phyloP scores from a whole-genome alignment of 2,888 invertebrate genomes.

The Amiota communis region DNA sequence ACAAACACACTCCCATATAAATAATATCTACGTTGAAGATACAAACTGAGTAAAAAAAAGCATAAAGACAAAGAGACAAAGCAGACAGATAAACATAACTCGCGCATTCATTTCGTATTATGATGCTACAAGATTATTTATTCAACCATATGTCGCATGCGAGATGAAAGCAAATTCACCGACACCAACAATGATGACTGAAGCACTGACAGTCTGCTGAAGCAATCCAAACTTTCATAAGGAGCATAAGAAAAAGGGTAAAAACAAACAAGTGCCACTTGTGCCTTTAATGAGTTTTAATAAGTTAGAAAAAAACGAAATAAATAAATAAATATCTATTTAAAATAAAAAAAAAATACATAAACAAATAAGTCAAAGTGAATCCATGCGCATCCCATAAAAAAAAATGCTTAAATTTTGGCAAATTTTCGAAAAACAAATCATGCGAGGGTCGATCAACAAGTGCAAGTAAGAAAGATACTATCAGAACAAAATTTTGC shows the following conservation, averaged over 20 bases:
- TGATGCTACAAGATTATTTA: constrained; percentile 20
- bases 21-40: no score
- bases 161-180: constrained; percentile 29
- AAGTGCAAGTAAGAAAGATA: no score
- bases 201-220: neutral
- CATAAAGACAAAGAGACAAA: no score
- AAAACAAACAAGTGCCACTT: constrained; percentile 58
- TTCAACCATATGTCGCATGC: constrained; percentile 24
- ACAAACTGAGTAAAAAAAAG: no score
- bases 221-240: neutral
- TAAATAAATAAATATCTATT: neutral
- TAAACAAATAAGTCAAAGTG: neutral
- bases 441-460: no score
- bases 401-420: no score
- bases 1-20: no score
- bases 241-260: constrained; percentile 45
- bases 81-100: neutral
- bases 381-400: neutral
- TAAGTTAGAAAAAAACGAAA: constrained; percentile 45
- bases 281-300: constrained; percentile 56
- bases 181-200: neutral
- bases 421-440: no score
- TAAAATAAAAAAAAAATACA: constrained; percentile 2
- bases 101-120: neutral
- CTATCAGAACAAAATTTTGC: no score